Base-by-base conservation (phyloP, 2,797 vertebrate genomes). In the Hyperoplus immaculatus region DNA sequence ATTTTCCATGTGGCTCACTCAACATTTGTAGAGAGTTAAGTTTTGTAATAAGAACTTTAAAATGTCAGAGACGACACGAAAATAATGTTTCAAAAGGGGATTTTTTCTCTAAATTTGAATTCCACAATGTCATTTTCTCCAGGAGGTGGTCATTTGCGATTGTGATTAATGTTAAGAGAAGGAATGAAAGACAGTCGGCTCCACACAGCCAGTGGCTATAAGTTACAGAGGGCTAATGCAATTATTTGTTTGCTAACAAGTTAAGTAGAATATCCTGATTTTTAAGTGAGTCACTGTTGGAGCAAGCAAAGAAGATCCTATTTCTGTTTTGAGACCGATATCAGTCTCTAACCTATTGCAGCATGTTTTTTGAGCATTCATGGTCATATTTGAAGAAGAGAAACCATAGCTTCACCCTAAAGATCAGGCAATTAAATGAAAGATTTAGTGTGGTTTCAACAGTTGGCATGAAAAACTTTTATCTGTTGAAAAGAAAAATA, bases 81-180 rank as follows among this genome's bases (percentile, higher is more conserved):
- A 51, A n/a, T 51, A 51, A 69, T 62, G 29, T 68, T 70, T 53
- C 11, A 43, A 12, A 29, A 46, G n/a, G 43, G 21, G 42, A 75
- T 62, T 63, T 50, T 61, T 46, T 1, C 54, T 6, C 2, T 36
- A 5, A 11, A 9, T 38, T 55, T 63, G 13, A 58, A 53, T 46
- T 59, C 4, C 21, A 39, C 0, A 1, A 46, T 29, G 11, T 3
- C 13, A 8, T 56, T 50, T 29, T 36, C 54, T 29, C 18, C 46
- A 75, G 38, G 64, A 62, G 16, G 10, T 54, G 38, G 29, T 57
- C 2, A 36, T 5, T 18, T 62, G 10, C 46, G 3, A 55, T 29
- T 62, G 13, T 64, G 58, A 72, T 71, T 16, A 69, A 56, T 73
- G 43, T 58, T 29, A 29, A 47, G 16, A 51, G 56, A 50, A 63